Conservation (phyloP, 2,888 invertebrate genomes). For the Elysia crispata region DNA sequence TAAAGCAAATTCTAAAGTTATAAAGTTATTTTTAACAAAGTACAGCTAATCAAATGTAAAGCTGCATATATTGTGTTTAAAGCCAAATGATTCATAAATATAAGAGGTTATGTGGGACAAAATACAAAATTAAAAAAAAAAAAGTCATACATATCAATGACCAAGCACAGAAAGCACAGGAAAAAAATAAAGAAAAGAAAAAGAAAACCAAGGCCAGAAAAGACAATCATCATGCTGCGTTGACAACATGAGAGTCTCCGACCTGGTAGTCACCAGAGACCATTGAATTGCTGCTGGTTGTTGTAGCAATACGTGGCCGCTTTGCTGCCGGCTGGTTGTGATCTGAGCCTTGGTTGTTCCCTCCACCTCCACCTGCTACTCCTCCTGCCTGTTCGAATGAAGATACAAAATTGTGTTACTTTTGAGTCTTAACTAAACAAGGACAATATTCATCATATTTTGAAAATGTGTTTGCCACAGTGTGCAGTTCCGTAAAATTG, state of each 20-base stretch:
- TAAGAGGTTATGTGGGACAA: neutral
- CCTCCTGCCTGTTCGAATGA: constrained; percentile 52
- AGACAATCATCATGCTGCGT: constrained; percentile 28
- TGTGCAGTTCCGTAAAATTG: too few relatives aligned
- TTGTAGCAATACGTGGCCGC: constrained; percentile 71
- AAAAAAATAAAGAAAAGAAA: constrained; percentile 1
- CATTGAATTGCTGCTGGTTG: constrained; percentile 67
- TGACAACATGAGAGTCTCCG: constrained; percentile 38
- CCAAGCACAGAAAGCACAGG: too few relatives aligned
- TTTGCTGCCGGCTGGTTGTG: constrained; percentile 76
- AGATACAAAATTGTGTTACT: too few relatives aligned
- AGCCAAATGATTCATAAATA: too few relatives aligned
- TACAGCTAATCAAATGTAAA: too few relatives aligned
- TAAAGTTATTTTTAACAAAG: too few relatives aligned
- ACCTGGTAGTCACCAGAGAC: constrained; percentile 53
- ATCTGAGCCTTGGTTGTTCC: constrained; percentile 67
- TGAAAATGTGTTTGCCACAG: too few relatives aligned
- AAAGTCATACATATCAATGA: neutral
- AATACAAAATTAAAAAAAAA: neutral
- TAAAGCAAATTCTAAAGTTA: too few relatives aligned
- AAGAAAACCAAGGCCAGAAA: constrained; percentile 22
- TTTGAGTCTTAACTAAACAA: too few relatives aligned
- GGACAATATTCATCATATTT: too few relatives aligned
- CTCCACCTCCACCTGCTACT: constrained; percentile 53
- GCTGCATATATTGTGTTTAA: too few relatives aligned